Base-by-base conservation (phyloP, 2,797 vertebrate species). In the Steatocranus sp. region DNA sequence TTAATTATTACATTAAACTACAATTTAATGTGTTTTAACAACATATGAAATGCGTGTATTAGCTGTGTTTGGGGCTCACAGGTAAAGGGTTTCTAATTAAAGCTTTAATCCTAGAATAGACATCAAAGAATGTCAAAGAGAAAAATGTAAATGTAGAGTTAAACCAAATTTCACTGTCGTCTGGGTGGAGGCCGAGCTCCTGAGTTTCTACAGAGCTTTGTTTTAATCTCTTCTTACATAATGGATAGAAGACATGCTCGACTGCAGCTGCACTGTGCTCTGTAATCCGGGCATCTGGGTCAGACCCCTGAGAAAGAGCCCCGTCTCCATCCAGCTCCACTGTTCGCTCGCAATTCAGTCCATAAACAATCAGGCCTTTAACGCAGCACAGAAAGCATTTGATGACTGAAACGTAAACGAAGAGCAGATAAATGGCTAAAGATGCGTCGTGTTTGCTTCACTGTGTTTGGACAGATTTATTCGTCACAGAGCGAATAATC, bases 231-330 rank as follows among this genome's bases (percentile, higher is more conserved):
- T 46, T 78, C 91, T 94, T 92, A 93, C 82, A 91, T 94, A 85
- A 94, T 86, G 86, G 87, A 89, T 54, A 91, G 75, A 90, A 88
- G 87, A 82, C 89, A 77, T 79, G 91, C 83, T 87, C 30, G 76
- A 81, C 63, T 92, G 90, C 94, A 94, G 93, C 93, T 94, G 94
- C 83, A 85, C 83, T 49, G 80, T 2, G 82, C 84, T 80, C 87
- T 89, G 85, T 93, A 92, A 93, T 94, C 90, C 93, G 81, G 86
- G 76, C 91, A 92, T 96, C 85, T 94, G 95, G 94, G 93, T 96
- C 95, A 94, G 81, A 56, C 41, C 79, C 83, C 83, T 80, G 68
- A 79, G 83, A 89, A 77, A 17, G 75, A 85, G 73, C 34, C 70
- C 85, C 9, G 73, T 86, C 80, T 83, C 78, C 88, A 23, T 82